Conservation (phyloP, 1,140 invertebrate species). For the Leptinotarsa undecemlineata region DNA sequence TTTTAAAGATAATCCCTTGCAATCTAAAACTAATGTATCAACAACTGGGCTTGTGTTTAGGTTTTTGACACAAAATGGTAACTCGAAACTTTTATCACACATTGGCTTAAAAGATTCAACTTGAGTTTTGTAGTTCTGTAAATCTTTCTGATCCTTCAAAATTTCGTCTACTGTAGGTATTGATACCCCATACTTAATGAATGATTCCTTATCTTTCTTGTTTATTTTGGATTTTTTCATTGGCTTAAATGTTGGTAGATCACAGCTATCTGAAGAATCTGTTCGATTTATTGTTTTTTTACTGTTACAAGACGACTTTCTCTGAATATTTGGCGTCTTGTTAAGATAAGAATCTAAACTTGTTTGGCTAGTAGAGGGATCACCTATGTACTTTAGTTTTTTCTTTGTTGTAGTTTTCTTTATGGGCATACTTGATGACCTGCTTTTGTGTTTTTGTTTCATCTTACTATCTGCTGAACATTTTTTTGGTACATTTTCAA, state of each 20-base stretch:
- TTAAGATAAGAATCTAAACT: neutral
- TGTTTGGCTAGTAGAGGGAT: neutral
- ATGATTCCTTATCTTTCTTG: slow-evolving; percentile 21
- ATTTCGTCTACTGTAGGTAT: slow-evolving; percentile 39
- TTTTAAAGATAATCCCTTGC: slow-evolving; percentile 37
- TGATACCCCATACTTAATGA: slow-evolving; percentile 36
- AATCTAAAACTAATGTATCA: slow-evolving; percentile 30
- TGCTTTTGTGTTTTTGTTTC: neutral
- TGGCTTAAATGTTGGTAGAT: slow-evolving; percentile 23
- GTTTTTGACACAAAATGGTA: slow-evolving; percentile 13
- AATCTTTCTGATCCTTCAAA: slow-evolving; percentile 31
- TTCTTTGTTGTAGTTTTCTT: neutral
- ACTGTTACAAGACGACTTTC: neutral
- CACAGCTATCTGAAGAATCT: slow-evolving; percentile 22
- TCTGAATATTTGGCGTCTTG: neutral
- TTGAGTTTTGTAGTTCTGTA: slow-evolving; percentile 28
- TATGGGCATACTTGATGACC: neutral
- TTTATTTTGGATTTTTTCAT: slow-evolving; percentile 13
- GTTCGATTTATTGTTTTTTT: neutral
- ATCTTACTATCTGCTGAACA: neutral
- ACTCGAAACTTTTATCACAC: slow-evolving; percentile 12
- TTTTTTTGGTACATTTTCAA: neutral
- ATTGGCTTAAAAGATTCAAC: slow-evolving; percentile 28
- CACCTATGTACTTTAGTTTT: no score
- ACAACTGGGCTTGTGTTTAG: neutral